Conservation (phyloP, 92 coral and sea anemone genomes). For the Zoanthus sansibaricus region DNA sequence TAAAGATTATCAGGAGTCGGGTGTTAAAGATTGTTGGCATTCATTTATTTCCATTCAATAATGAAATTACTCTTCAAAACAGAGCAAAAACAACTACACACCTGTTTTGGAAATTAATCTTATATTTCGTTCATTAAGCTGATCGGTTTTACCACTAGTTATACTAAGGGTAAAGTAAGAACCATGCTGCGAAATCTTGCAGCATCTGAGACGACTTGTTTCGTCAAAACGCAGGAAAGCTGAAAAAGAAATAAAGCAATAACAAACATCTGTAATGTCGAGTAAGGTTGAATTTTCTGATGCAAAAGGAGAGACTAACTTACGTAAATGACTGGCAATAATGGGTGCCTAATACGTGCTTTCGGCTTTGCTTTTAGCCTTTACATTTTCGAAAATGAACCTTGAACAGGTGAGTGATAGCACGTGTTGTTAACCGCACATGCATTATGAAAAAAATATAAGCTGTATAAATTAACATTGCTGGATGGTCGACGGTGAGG, state of each 20-base stretch:
- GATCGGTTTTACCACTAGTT: slow-evolving; percentile 13
- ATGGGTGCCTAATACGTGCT: slow-evolving; percentile 3
- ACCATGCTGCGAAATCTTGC: slow-evolving; percentile 21
- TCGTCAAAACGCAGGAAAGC: slow-evolving; percentile 20
- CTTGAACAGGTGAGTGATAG: background rate
- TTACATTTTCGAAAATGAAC: slow-evolving; percentile 14
- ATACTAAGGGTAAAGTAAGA: slow-evolving; percentile 7
- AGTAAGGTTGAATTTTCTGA: slow-evolving; percentile 13
- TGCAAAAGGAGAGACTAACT: slow-evolving; percentile 21
- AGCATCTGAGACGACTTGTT: slow-evolving; percentile 22
- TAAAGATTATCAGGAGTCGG: too few species aligned
- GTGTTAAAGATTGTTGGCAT: too few species aligned
- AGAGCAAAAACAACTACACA: too few species aligned
- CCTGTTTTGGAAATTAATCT: slow-evolving; percentile 37
- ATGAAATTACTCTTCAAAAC: too few species aligned
- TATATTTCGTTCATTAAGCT: slow-evolving; percentile 10
- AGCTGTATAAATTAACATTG: too few species aligned
- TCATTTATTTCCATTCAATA: too few species aligned
- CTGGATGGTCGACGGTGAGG: slow-evolving; percentile 17
- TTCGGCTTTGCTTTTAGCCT: slow-evolving; percentile 20
- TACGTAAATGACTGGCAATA: slow-evolving; percentile 6
- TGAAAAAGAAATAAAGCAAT: slow-evolving; percentile 17
- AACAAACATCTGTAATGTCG: slow-evolving; percentile 12
- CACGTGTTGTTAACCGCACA: slow-evolving; percentile 25
- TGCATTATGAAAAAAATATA: background rate